Evolutionary conservation across 1,140 invertebrate species (phyloP), one percentile per base, ranked within the genome.

Genomic region (Heliconius melpomene): DNA sequence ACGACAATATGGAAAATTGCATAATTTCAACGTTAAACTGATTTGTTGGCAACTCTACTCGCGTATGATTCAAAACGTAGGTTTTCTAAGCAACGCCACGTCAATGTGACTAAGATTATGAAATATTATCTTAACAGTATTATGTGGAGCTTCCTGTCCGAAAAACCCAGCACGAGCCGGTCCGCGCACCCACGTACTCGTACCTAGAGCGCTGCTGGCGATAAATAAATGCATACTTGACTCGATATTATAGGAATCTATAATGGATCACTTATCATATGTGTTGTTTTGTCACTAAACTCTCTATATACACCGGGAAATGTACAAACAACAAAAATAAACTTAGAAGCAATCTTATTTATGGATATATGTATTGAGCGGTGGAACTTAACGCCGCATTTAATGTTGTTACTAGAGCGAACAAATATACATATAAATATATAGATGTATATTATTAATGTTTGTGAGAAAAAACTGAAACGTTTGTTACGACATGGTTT

Each of bases 61-160:
- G 18, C 18, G 72, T 32, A 40, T 79, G 78, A 79, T 79, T 79
- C 78, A 79, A 76, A 40, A 74, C 78, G 77, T 79, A 75, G 73
- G 75, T 78, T 75, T 75, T 75, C 52, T 76, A 54, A 75, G 36
- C 36, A 38, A 7, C 60, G 29, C 23, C 23, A 52, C 78, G 57
- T 66, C 11, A 32, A 52, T 32, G 46, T 79, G 78, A 79, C 72
- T 79, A 79, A 79, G 23, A 23, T 79, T 79, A 79, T 75, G 57
- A 79, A 79, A 79, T 73, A 79, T 74, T 79, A 74, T 74, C 72
- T 32, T 50, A 79, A 72, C 75, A 20, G 74, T 26, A 60, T 38
- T 66, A 66, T 26, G 36, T 71, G 29, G 38, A n/a, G 40, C 72
- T 74, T 74, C 78, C 73, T 70, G 29, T 32, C 72, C 77, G 72